Base-by-base conservation (phyloP, 1,140 invertebrate species). In the Mizuhopecten yessoensis region DNA sequence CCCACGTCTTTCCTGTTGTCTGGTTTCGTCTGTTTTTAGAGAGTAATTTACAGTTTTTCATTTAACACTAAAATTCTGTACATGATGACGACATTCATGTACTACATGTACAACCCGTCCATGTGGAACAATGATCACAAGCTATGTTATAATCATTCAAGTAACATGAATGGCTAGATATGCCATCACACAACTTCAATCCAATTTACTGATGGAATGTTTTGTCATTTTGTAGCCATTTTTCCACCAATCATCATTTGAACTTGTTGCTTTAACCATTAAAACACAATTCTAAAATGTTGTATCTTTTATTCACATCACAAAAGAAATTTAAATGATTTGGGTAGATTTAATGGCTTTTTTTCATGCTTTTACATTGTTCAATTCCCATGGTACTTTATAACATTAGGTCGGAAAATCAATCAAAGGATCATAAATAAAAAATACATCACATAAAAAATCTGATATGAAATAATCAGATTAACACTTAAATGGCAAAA, bases 201-300 rank as follows among this genome's bases (percentile, higher is more conserved):
- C 29, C n/a, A n/a, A 75, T 75, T 75, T 29, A 75, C 57, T 75
- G 57, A 75, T 75, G 57, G 57, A 75, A n/a, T n/a, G 57, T 5
- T n/a, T 15, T 13, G 36, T 49, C 20, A 49, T 49, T 49, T 75
- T 75, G 9, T 75, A 29, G 57, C 57, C 3, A 29, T 75, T 75
- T 11, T 0, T 29, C 57, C 57, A 2, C n/a, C 57, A 17, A 29
- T 29, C n/a, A 23, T 29, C 57, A 23, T 29, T 29, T 75, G 57
- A 29, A n/a, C n/a, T 75, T 75, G 57, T 75, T 75, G 57, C 57
- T 75, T 75, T 75, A 75, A 29, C n/a, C 23, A 75, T 75, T 75
- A 11, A 75, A 75, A 75, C 11, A 5, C 23, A 29, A 75, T 75
- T 75, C 29, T n/a, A 75, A n/a, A 7, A 39, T 13, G 5, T 39